Evolutionary conservation across 2,113 vertebrate genomes (phyloP).

Genomic region (human): GRCh38 chr22:48762001-48762500

Average conservation of each 20-base stretch:
- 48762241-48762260: not conserved
- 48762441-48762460: accelerated
- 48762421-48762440: not conserved
- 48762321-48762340: accelerated
- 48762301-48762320: too few relatives aligned
- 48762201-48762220: accelerated
- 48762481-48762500: not conserved
- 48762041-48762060: not conserved
- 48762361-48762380: not conserved
- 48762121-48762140: accelerated
- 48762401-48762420: too few relatives aligned
- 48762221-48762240: not conserved
- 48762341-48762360: accelerated
- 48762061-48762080: accelerated
- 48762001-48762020: accelerated
- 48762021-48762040: accelerated
- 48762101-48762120: not conserved
- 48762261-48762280: not conserved
- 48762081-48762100: too few relatives aligned
- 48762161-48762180: accelerated
- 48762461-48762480: not conserved
- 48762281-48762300: not conserved
- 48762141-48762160: not conserved
- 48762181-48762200: not conserved
- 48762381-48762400: accelerated